Conservation (phyloP, 2,797 vertebrate genomes). For the Myotis findleyi region DNA sequence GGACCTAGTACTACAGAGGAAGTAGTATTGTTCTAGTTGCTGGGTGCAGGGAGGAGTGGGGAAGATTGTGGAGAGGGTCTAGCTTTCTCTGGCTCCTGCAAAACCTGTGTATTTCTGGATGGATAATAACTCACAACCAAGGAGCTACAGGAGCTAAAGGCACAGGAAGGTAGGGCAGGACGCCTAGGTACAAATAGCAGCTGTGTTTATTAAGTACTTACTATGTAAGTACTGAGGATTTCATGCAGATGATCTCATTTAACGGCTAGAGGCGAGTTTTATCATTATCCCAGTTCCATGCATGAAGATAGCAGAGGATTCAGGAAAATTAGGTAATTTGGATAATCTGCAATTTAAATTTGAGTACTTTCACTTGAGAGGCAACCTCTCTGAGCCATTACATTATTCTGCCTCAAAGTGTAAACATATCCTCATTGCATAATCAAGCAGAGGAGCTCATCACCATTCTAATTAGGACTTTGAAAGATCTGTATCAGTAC, state of each 20-base stretch:
- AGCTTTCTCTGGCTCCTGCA: neutral
- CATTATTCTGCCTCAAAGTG: neutral
- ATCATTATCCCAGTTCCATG: neutral
- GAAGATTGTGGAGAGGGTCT: neutral
- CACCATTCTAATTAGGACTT: neutral
- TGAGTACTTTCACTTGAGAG: neutral
- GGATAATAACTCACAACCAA: neutral
- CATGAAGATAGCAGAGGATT: neutral
- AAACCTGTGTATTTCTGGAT: neutral
- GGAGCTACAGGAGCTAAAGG: neutral
- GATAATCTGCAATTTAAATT: neutral
- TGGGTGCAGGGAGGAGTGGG: neutral
- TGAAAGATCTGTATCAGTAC: neutral
- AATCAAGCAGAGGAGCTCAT: neutral
- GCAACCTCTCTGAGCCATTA: neutral
- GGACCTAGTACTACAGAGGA: neutral
- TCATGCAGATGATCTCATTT: neutral
- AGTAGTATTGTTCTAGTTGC: neutral
- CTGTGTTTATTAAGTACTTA: neutral
- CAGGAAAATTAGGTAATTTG: slow-evolving; percentile 37
- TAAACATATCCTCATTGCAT: neutral
- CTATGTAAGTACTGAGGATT: neutral
- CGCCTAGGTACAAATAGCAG: neutral
- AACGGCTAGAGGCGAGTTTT: neutral
- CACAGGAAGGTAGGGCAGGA: neutral